These are phyloP conservation scores for Oryzias curvinotus DNA, from an alignment of 2,113 vertebrate species.

Conservation along the genomic window DNA sequence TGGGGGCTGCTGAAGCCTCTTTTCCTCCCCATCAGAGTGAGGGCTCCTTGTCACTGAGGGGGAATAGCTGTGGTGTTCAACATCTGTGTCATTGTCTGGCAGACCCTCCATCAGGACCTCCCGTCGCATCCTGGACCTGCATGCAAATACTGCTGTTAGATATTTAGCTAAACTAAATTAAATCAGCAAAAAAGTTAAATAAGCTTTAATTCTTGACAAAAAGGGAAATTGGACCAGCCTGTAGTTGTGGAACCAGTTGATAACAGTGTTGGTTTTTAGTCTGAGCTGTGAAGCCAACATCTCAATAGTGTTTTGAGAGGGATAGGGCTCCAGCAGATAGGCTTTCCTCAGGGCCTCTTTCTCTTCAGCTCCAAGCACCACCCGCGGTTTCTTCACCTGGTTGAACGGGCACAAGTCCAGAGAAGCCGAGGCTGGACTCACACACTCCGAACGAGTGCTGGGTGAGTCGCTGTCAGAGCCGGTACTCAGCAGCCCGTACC, in stretches of 20 bases:
- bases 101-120: conserved; percentile 93
- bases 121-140: conserved; percentile 96
- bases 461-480: conserved; percentile 94
- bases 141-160: conserved; percentile 29
- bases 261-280: conserved; percentile 97
- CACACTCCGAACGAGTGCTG: conserved; percentile 83
- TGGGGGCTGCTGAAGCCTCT: conserved; percentile 72
- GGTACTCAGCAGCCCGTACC: conserved; percentile 90
- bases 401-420: conserved; percentile 86
- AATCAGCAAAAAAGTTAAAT: conserved; percentile 1
- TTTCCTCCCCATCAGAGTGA: conserved; percentile 83
- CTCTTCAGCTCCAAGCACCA: conserved; percentile 93
- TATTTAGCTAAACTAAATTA: background rate
- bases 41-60: conserved; percentile 79
- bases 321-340: conserved; percentile 95
- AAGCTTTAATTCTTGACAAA: background rate
- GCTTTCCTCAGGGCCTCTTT: conserved; percentile 93
- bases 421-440: conserved; percentile 84
- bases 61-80: conserved; percentile 78
- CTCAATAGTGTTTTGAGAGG: conserved; percentile 97
- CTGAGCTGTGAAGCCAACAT: conserved; percentile 92
- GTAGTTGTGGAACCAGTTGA: conserved; percentile 99
- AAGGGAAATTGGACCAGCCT: conserved; percentile 74
- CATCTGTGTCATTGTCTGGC: conserved; percentile 89
- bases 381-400: conserved; percentile 92